phyloP scores from a whole-genome alignment of 92 coral and sea anemone genomes.

The Phenganax marumi region DNA sequence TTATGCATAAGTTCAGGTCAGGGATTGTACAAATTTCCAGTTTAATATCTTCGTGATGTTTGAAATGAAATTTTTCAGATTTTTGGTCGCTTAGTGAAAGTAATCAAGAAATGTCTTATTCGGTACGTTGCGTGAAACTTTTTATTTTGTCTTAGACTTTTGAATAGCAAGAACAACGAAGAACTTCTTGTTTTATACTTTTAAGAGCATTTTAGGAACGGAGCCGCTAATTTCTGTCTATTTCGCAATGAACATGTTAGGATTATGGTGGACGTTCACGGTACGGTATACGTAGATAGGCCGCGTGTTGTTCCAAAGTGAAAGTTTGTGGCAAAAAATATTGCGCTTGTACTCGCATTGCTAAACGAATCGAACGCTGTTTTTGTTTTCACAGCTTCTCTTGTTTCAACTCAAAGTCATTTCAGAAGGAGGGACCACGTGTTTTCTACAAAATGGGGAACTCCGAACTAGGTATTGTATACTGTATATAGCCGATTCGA shows the following conservation, averaged over 20 bases:
- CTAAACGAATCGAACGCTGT: too few relatives aligned
- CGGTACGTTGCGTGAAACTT: constrained; percentile 16
- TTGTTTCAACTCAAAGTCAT: constrained; percentile 77
- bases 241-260: constrained; percentile 66
- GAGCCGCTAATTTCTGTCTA: constrained; percentile 73
- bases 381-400: constrained; percentile 56
- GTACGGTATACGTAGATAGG: constrained; percentile 59
- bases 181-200: neutral
- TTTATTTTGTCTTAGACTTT: neutral
- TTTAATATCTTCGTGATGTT: too few relatives aligned
- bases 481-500: neutral
- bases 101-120: constrained; percentile 10
- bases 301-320: too few relatives aligned
- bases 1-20: too few relatives aligned
- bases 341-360: too few relatives aligned
- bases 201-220: constrained; percentile 75
- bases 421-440: constrained; percentile 91
- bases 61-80: constrained; percentile 2
- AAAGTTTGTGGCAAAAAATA: too few relatives aligned
- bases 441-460: constrained; percentile 72
- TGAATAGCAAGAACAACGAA: neutral
- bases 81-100: constrained; percentile 22
- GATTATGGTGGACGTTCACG: constrained; percentile 67
- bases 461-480: constrained; percentile 56
- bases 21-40: too few relatives aligned